phyloP scores from a whole-genome alignment of 2,113 vertebrate genomes.

The Laticauda colubrina region DNA sequence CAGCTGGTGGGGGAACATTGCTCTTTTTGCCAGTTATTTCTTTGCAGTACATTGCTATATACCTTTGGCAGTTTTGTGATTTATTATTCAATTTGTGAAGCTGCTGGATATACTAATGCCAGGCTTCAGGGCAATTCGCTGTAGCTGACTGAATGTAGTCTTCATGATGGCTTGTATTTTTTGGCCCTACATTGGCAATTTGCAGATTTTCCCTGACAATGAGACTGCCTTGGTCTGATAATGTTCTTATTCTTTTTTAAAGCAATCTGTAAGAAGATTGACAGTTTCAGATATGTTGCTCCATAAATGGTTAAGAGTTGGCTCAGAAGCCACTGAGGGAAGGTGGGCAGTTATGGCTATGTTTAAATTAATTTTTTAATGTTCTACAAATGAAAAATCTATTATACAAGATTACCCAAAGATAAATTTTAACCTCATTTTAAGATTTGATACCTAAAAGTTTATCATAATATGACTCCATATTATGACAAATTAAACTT shows the following conservation, averaged over 20 bases:
- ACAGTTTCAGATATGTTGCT: background rate
- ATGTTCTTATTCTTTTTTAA: background rate
- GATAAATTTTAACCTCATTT: background rate
- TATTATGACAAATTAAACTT: too few relatives aligned
- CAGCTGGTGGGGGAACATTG: background rate
- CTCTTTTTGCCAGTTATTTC: background rate
- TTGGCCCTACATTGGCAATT: background rate
- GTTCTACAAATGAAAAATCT: background rate
- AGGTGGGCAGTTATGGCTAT: background rate
- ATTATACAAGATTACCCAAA: background rate
- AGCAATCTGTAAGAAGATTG: background rate
- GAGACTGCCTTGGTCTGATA: background rate
- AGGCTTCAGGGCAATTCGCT: background rate
- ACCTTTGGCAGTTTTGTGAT: too few relatives aligned
- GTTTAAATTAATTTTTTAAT: background rate
- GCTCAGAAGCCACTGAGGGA: background rate
- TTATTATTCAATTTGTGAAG: background rate
- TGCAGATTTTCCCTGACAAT: background rate
- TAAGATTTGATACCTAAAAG: background rate
- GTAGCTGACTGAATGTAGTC: background rate
- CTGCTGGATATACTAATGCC: background rate
- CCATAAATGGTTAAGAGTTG: background rate
- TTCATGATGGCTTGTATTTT: background rate
- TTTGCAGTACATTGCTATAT: too few relatives aligned
- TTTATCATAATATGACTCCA: background rate